Base-by-base conservation (phyloP, 2,888 invertebrate genomes). In the Athetis lepigone region DNA sequence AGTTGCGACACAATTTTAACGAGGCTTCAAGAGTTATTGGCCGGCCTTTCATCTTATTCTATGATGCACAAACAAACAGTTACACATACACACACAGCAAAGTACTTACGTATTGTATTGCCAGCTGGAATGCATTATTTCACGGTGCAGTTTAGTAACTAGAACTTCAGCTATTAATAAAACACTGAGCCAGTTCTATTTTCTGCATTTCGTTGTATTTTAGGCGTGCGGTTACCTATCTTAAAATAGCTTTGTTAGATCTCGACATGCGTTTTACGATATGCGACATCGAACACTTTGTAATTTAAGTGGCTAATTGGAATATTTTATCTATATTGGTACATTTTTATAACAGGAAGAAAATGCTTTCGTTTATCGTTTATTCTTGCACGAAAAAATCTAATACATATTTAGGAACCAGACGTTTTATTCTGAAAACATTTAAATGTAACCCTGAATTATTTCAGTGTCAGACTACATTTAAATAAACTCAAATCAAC, bases 81-180 rank as follows among this genome's bases (percentile, higher is more conserved):
- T 49, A 56, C 55, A 43, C 42, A 39, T 58, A 23, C 57, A 47
- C 47, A 56, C 55, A 43, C 42, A 39, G 39, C 45, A 40, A 33
- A 42, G 52, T 60, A 42, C 66, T 50, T 18, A 59, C 66, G 54
- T 18, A 59, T 63, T 43, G 56, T 40, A 33, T 19, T 33, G 49
- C 58, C 60, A 66, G 59, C 60, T 69, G 75, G 66, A 63, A 49
- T 61, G 71, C 64, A 71, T 70, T 74, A 78, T 60, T 58, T 50
- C 49, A 19, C 63, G 39, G 55, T 70, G 75, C 74, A 77, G 67
- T 78, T 70, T 77, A 71, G 71, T 81, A 82, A 82, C 83, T 82
- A 78, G 84, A 84, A 84, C 80, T 83, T 72, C 67, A 66, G 61
- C 74, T 80, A 80, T 83, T 85, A 84, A 81, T 87, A 82, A 81